Percentiles rank a stretch among this genome's conserved stretches.
Conservation (phyloP, 37 sponge, comb jelly and placozoan genomes). For the Chondrilla cf. caribensis region DNA sequence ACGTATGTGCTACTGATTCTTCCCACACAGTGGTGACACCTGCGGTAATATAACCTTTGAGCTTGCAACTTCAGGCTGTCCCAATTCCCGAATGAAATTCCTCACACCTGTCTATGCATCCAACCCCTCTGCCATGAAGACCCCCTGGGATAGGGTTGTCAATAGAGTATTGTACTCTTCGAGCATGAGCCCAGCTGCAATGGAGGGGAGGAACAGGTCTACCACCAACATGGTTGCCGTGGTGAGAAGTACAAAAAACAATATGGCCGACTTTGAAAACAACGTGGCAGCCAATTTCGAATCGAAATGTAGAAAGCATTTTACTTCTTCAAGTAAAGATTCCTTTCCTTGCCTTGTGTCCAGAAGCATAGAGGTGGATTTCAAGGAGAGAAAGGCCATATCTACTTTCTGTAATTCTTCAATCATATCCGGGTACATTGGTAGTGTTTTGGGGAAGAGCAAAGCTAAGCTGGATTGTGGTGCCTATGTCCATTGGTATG, state of each 20-base stretch:
- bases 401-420: slow-evolving; percentile 48
- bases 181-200: neutral
- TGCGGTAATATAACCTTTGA: slow-evolving; percentile 64
- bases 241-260: neutral
- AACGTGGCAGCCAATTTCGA: neutral
- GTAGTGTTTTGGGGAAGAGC: slow-evolving; percentile 34
- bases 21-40: too few relatives aligned
- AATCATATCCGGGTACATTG: slow-evolving; percentile 29
- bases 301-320: slow-evolving; percentile 32
- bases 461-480: slow-evolving; percentile 31
- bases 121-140: neutral
- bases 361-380: slow-evolving; percentile 34
- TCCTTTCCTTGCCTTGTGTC: slow-evolving; percentile 72
- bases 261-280: neutral
- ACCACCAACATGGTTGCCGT: neutral
- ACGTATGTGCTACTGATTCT: too few relatives aligned
- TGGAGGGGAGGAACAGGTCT: neutral
- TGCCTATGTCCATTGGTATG: slow-evolving; percentile 89
- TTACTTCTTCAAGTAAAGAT: slow-evolving; percentile 59
- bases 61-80: slow-evolving; percentile 49
- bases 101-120: slow-evolving; percentile 35
- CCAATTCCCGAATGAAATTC: slow-evolving; percentile 46
- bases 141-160: slow-evolving; percentile 39
- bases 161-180: neutral
- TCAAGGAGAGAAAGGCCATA: slow-evolving; percentile 28